Conservation (phyloP, 2,888 invertebrate genomes). For the Flexamia atlantica region DNA sequence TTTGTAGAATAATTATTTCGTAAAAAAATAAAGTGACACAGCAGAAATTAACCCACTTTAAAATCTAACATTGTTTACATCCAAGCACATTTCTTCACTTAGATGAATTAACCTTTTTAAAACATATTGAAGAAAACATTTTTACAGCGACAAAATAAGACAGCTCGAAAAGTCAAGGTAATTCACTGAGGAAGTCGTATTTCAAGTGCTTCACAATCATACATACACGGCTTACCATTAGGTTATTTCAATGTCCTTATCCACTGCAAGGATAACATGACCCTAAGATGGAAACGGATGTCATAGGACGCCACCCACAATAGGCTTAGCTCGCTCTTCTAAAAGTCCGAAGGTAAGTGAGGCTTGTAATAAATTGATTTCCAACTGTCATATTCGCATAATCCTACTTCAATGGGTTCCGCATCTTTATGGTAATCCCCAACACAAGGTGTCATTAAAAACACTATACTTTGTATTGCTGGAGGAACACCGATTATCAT, state of each 20-base stretch:
- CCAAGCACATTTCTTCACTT: no score
- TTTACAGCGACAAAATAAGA: no score
- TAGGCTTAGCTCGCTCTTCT: constrained; percentile 13
- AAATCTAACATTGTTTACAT: no score
- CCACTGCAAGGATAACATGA: neutral
- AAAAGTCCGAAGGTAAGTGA: neutral
- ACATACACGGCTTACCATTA: neutral
- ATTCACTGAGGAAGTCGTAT: neutral
- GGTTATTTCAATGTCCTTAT: neutral
- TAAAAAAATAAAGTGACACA: no score
- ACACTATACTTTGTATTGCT: constrained; percentile 16
- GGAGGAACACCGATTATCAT: neutral
- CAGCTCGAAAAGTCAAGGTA: no score
- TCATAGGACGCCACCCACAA: constrained; percentile 18
- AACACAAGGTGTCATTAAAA: neutral
- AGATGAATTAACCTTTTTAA: no score
- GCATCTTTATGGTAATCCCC: neutral
- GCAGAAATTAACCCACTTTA: no score
- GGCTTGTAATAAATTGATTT: constrained; percentile 22
- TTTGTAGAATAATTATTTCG: no score
- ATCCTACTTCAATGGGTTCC: constrained; percentile 21
- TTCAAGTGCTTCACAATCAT: neutral
- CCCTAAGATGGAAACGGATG: neutral
- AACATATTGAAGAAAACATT: no score
- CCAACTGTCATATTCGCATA: neutral